Evolutionary conservation across 2,113 vertebrate species (phyloP).

Genomic region (Hypanus sabinus): DNA sequence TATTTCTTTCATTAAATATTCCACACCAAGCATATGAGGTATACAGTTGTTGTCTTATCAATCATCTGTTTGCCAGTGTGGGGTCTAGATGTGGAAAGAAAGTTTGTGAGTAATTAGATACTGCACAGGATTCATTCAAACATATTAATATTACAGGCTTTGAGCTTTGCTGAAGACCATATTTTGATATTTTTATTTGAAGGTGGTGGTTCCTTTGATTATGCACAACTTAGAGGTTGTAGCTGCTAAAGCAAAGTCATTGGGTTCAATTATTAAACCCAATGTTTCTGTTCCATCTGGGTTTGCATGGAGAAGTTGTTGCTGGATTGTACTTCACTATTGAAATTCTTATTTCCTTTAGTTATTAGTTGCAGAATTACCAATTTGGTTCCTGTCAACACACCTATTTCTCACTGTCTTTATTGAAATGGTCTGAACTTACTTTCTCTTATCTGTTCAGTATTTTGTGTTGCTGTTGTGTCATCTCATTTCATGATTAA

Average conservation of each 20-base stretch:
- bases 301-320: not conserved
- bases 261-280: not conserved
- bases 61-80: not conserved
- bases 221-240: too few species aligned
- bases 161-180: not conserved
- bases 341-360: not conserved
- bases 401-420: not conserved
- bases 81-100: not conserved
- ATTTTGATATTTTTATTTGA: not conserved
- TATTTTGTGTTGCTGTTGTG: not conserved
- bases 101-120: not conserved
- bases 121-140: not conserved
- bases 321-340: not conserved
- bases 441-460: not conserved
- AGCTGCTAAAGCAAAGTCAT: not conserved
- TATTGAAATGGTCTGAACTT: not conserved
- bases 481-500: not conserved
- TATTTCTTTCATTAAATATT: not conserved
- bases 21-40: not conserved
- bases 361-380: not conserved
- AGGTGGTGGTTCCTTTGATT: not conserved
- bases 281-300: not conserved
- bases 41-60: not conserved
- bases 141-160: not conserved
- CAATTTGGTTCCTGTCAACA: not conserved